Conservation (phyloP, 2,797 vertebrate species). For the Perodicticus potto region DNA sequence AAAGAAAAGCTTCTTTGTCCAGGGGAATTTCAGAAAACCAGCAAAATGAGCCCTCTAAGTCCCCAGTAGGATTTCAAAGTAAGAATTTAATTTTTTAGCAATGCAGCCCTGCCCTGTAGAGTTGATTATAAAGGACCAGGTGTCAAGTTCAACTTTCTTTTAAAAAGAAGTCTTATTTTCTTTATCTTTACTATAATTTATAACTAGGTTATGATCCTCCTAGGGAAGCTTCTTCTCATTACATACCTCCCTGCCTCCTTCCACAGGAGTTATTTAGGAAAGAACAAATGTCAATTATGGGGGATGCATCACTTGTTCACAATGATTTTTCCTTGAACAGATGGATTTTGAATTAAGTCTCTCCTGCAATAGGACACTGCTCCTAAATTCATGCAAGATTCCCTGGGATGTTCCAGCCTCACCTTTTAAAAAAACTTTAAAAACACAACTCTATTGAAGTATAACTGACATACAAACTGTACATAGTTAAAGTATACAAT, state of each 20-base stretch:
- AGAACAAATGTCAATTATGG: conserved; percentile 7
- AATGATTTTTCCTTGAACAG: not conserved
- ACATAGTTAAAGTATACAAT: not conserved
- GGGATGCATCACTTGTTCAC: not conserved
- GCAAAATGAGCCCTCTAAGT: not conserved
- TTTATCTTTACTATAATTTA: conserved; percentile 11
- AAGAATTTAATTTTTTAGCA: not conserved
- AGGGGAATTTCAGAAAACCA: not conserved
- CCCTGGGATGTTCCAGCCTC: not conserved
- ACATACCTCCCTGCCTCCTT: not conserved
- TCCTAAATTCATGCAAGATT: not conserved
- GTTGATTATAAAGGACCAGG: not conserved
- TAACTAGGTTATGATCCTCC: conserved; percentile 27
- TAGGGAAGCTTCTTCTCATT: conserved; percentile 19
- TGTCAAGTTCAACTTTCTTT: not conserved
- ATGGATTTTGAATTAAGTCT: conserved; percentile 30
- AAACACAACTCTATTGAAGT: not conserved
- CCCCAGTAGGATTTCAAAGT: not conserved
- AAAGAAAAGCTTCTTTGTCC: not conserved
- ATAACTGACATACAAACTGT: not conserved
- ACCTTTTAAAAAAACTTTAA: not conserved
- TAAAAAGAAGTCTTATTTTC: not conserved
- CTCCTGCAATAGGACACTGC: not conserved
- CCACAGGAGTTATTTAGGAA: conserved; percentile 11
- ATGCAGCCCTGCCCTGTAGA: not conserved